Evolutionary conservation across 2,113 vertebrate species (phyloP).

Genomic region (Saccopteryx bilineata): DNA sequence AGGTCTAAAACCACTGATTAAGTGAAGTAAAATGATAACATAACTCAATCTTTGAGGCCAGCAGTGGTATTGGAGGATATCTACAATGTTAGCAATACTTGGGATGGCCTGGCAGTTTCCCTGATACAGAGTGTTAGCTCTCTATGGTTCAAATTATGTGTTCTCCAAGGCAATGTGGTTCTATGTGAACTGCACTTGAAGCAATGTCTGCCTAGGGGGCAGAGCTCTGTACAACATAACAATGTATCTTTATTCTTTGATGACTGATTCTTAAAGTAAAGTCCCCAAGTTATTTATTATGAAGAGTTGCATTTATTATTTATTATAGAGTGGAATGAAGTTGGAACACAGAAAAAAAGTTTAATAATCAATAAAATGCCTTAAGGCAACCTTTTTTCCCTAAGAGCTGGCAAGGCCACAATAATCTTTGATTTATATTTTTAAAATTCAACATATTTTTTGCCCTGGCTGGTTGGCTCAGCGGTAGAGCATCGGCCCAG

Average conservation of each 20-base stretch:
- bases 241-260: constrained; percentile 73
- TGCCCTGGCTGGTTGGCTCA: too few relatives aligned
- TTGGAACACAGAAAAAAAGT: constrained; percentile 36
- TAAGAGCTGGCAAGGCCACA: constrained; percentile 59
- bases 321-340: constrained; percentile 58
- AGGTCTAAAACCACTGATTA: too few relatives aligned
- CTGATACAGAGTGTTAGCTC: background rate
- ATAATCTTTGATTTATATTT: constrained; percentile 71
- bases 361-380: constrained; percentile 77
- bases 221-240: background rate
- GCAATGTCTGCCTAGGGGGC: background rate
- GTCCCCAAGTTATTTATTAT: constrained; percentile 69
- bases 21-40: background rate
- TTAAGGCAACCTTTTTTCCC: constrained; percentile 36
- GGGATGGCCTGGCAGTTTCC: background rate
- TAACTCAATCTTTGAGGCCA: background rate
- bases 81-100: background rate
- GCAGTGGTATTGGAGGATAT: background rate
- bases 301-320: constrained; percentile 74
- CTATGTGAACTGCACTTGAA: constrained; percentile 37
- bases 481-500: too few relatives aligned
- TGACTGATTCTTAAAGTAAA: constrained; percentile 66
- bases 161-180: constrained; percentile 25
- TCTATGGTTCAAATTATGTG: constrained; percentile 47
- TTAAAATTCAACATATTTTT: background rate